phyloP scores from a whole-genome alignment of 2,797 vertebrate species.

The Syngnathus rostellatus region DNA sequence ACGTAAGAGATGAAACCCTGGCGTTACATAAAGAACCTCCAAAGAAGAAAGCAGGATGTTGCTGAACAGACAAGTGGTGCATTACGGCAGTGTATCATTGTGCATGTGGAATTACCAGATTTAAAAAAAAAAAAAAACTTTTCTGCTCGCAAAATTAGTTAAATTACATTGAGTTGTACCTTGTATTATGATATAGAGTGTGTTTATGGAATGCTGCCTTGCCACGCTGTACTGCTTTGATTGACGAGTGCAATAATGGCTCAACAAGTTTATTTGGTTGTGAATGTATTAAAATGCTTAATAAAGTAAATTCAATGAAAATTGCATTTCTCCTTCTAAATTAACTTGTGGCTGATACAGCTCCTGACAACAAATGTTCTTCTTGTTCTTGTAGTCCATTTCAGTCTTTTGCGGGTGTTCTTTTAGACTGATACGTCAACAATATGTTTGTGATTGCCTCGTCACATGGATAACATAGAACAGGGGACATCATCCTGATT shows the following conservation, averaged over 20 bases:
- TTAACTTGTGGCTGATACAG: conserved; percentile 20
- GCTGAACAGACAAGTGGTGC: conserved; percentile 43
- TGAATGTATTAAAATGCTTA: neutral
- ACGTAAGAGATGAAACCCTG: conserved; percentile 42
- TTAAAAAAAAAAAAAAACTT: too few species aligned
- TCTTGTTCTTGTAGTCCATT: conserved; percentile 15
- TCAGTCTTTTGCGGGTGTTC: conserved; percentile 12
- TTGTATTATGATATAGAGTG: too few species aligned
- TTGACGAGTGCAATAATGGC: neutral
- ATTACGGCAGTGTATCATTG: too few species aligned
- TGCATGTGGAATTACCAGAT: neutral
- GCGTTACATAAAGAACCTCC: conserved; percentile 48
- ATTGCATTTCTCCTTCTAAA: too few species aligned
- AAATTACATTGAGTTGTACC: too few species aligned
- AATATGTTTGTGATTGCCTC: conserved; percentile 32
- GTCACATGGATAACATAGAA: conserved; percentile 10
- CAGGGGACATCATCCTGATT: neutral
- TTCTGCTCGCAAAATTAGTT: too few species aligned
- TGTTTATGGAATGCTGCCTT: too few species aligned
- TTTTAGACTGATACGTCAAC: conserved; percentile 26
- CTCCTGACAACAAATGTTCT: conserved; percentile 10
- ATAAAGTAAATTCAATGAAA: neutral
- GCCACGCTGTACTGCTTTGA: neutral
- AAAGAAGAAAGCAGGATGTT: conserved; percentile 60
- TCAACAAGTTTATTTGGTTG: neutral